These are phyloP conservation scores for Scomber japonicus DNA, from an alignment of 2,113 vertebrate species.

Conservation along the genomic window DNA sequence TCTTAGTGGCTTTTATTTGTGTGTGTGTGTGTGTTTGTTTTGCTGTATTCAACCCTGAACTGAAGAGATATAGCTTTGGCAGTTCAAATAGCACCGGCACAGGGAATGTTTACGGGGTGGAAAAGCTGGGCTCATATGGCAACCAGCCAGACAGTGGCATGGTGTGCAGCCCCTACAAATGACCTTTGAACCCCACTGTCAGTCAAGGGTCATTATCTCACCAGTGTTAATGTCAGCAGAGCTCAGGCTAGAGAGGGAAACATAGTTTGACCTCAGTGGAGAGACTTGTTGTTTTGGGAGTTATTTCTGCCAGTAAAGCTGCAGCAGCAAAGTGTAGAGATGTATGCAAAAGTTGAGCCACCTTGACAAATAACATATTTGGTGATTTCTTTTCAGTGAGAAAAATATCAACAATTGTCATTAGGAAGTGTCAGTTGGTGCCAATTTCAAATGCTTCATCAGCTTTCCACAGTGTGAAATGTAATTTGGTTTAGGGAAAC, in stretches of 20 bases:
- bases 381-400: too few relatives aligned
- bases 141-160: constrained; percentile 35
- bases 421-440: too few relatives aligned
- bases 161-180: constrained; percentile 20
- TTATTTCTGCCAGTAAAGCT: not conserved
- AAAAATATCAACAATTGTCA: too few relatives aligned
- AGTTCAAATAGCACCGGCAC: constrained; percentile 13
- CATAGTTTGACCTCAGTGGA: not conserved
- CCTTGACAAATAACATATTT: too few relatives aligned
- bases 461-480: too few relatives aligned
- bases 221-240: constrained; percentile 9
- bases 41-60: constrained; percentile 20
- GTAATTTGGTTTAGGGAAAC: too few relatives aligned
- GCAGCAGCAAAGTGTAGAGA: not conserved
- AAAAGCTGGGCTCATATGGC: constrained; percentile 19
- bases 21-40: constrained; percentile 24
- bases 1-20: constrained; percentile 10
- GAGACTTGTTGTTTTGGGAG: not conserved
- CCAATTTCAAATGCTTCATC: too few relatives aligned
- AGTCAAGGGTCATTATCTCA: constrained; percentile 35
- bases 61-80: constrained; percentile 4
- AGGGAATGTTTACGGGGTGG: constrained; percentile 6
- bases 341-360: too few relatives aligned
- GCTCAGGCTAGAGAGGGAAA: not conserved
- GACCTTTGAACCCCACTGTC: constrained; percentile 67